phyloP scores from a whole-genome alignment of 1,140 invertebrate species.

The Archivesica marissinica region DNA sequence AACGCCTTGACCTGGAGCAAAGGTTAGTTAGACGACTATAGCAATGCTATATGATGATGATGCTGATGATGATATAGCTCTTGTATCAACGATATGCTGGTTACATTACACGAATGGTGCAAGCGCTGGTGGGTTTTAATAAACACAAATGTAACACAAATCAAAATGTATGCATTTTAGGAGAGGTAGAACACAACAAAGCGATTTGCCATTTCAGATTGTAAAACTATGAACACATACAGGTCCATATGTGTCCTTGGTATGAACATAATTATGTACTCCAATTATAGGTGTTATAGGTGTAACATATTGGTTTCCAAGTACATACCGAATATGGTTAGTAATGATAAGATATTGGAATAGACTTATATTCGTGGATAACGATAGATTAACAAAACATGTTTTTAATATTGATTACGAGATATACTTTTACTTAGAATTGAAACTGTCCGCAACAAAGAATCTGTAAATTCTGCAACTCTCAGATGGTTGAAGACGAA shows the following conservation, averaged over 20 bases:
- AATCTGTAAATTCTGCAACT: no score
- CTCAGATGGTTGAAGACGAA: no score
- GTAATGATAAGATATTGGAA: neutral
- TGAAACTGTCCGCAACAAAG: no score
- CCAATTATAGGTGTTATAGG: neutral
- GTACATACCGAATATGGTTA: neutral
- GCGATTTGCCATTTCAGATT: neutral
- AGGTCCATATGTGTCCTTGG: no score
- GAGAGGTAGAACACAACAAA: neutral
- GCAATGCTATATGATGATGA: neutral
- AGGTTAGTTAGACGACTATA: neutral
- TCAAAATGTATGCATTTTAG: no score
- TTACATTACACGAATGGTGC: neutral
- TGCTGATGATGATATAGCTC: no score
- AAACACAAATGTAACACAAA: neutral
- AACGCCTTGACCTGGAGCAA: neutral
- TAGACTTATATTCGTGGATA: neutral
- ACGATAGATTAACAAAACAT: neutral
- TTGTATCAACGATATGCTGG: no score
- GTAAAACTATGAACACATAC: neutral
- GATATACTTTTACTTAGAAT: no score
- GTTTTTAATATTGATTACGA: no score
- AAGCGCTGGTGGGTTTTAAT: neutral
- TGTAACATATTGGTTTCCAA: neutral
- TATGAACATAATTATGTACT: no score